phyloP scores from a whole-genome alignment of 2,797 vertebrate genomes.

The Manis pentadactyla region DNA sequence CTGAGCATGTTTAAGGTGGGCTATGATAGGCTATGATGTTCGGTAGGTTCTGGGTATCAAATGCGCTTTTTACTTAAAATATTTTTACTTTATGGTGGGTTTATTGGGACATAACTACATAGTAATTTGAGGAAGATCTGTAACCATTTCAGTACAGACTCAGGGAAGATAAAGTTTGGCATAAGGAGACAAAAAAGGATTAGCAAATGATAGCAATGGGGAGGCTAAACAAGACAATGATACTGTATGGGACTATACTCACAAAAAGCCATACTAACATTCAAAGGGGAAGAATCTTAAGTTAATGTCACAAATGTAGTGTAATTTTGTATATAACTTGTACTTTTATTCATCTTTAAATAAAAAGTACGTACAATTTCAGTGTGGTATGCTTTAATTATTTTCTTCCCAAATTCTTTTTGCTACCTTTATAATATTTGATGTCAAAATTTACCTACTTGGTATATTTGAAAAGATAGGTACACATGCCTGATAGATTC shows the following conservation, averaged over 20 bases:
- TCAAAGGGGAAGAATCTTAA: neutral
- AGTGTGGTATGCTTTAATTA: neutral
- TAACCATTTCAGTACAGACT: neutral
- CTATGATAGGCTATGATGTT: neutral
- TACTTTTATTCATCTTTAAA: neutral
- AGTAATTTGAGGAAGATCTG: neutral
- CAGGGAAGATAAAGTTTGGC: neutral
- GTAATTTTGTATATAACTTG: neutral
- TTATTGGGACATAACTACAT: neutral
- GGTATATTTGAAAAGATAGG: neutral
- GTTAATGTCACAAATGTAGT: neutral
- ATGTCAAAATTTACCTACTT: neutral
- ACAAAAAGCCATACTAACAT: neutral
- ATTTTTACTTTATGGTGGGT: neutral
- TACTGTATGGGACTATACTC: neutral
- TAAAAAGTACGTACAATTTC: neutral
- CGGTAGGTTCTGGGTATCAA: neutral
- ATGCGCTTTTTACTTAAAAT: neutral
- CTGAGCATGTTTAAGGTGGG: neutral
- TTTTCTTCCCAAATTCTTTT: neutral
- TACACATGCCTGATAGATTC: neutral
- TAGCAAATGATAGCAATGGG: neutral
- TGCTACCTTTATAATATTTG: neutral
- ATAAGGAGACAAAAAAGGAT: neutral
- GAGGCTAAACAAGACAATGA: accelerated